Conservation (phyloP, 2,888 invertebrate genomes). For the Herminia tarsipennalis region DNA sequence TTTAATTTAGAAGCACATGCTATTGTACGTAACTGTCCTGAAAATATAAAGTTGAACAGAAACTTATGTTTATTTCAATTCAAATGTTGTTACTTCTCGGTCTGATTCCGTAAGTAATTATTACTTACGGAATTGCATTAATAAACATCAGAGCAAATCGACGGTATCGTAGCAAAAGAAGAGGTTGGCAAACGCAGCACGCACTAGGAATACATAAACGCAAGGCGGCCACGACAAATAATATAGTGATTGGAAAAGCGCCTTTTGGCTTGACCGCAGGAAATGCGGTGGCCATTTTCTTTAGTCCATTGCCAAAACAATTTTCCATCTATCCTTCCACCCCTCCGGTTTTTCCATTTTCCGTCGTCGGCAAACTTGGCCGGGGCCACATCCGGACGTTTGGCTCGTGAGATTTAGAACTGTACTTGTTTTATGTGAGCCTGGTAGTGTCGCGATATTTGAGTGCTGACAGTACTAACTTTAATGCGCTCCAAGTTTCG, state of each 20-base stretch:
- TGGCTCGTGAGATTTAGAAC: constrained; percentile 63
- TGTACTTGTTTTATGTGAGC: constrained; percentile 47
- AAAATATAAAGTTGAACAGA: too few species aligned
- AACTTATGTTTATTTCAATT: too few species aligned
- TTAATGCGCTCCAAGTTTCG: constrained; percentile 29
- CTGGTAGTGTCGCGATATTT: constrained; percentile 39
- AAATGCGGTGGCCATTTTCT: constrained; percentile 76
- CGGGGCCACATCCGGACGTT: constrained; percentile 57
- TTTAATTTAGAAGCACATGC: too few species aligned
- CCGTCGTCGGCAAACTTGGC: constrained; percentile 72
- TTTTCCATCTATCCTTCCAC: constrained; percentile 54
- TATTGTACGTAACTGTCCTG: too few species aligned
- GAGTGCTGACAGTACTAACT: constrained; percentile 36
- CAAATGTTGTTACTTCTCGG: too few species aligned
- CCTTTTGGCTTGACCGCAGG: constrained; percentile 62
- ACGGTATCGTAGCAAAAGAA: constrained; percentile 31
- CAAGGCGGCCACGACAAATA: constrained; percentile 53
- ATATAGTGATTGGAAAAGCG: constrained; percentile 69
- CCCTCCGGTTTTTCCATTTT: constrained; percentile 68
- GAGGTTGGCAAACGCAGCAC: constrained; percentile 47
- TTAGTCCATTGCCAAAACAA: constrained; percentile 82
- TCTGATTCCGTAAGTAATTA: too few species aligned
- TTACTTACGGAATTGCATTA: neutral
- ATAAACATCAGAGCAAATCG: constrained; percentile 30
- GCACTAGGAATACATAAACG: constrained; percentile 67